phyloP scores from a whole-genome alignment of 2,888 invertebrate species.

The Chymomyza caudatula region DNA sequence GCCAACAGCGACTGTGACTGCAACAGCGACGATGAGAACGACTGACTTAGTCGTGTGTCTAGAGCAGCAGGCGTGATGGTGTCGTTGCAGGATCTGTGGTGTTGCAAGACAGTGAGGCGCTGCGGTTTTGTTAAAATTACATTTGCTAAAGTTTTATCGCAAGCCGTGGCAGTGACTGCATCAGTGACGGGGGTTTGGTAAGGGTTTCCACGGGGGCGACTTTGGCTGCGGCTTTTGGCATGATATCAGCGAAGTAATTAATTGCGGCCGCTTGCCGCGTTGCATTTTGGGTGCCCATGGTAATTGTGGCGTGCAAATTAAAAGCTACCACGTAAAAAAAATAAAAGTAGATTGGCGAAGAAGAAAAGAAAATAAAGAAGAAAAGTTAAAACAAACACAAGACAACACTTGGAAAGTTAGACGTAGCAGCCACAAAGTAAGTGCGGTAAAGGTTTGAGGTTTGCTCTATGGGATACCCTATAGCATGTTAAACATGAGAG shows the following conservation, averaged over 20 bases:
- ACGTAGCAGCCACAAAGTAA: not conserved
- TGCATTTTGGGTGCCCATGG: conserved; percentile 70
- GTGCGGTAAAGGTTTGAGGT: not conserved
- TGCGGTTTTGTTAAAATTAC: conserved; percentile 73
- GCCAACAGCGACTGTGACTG: conserved; percentile 3
- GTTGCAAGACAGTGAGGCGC: conserved; percentile 24
- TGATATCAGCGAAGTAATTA: conserved; percentile 69
- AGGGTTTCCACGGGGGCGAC: not conserved
- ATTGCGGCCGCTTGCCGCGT: conserved; percentile 58
- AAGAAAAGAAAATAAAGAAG: conserved; percentile 47
- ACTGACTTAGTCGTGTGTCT: conserved; percentile 43
- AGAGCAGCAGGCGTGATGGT: conserved; percentile 61
- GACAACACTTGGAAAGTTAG: conserved; percentile 9
- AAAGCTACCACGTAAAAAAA: conserved; percentile 53
- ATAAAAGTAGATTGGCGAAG: conserved; percentile 40
- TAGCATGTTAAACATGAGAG: not conserved
- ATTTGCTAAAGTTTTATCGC: conserved; percentile 72
- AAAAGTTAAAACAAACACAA: conserved; percentile 19
- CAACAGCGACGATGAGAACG: conserved; percentile 2
- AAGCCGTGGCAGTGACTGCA: conserved; percentile 38
- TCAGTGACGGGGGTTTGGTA: not conserved
- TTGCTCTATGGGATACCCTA: not conserved
- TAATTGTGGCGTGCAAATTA: conserved; percentile 73
- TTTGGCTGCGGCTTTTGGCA: conserved; percentile 28
- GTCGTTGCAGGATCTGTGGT: not conserved